These are phyloP conservation scores for Acanthisitta chloris DNA, from an alignment of 2,113 vertebrate genomes.

Conservation along the genomic window DNA sequence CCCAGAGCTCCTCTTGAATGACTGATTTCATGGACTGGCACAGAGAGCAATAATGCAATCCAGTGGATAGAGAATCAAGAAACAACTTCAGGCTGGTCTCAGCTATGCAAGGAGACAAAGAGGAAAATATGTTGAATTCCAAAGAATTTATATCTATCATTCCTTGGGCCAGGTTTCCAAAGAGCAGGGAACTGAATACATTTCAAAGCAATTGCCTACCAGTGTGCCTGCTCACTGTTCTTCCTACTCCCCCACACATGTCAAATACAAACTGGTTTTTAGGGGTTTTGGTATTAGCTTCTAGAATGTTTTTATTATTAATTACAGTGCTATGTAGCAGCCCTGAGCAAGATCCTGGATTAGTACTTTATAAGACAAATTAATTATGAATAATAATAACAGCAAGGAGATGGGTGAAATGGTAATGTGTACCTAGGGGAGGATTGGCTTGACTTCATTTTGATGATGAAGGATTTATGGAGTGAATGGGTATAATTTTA, in stretches of 20 bases:
- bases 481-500: background rate
- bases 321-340: background rate
- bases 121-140: background rate
- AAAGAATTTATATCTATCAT: background rate
- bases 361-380: background rate
- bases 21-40: background rate
- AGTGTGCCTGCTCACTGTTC: background rate
- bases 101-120: background rate
- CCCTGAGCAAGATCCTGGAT: background rate
- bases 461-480: background rate
- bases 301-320: background rate
- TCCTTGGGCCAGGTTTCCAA: background rate
- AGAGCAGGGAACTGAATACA: background rate
- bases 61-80: background rate
- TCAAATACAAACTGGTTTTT: background rate
- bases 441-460: background rate
- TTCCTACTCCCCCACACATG: background rate
- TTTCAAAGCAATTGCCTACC: background rate
- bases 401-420: background rate
- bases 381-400: background rate
- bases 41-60: background rate
- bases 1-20: background rate
- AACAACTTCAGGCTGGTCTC: background rate
- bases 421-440: background rate
- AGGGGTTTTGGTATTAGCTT: background rate